Evolutionary conservation across 2,113 vertebrate species (phyloP), one percentile per base, ranked within the genome.

Genomic region (Aplodontia rufa): DNA sequence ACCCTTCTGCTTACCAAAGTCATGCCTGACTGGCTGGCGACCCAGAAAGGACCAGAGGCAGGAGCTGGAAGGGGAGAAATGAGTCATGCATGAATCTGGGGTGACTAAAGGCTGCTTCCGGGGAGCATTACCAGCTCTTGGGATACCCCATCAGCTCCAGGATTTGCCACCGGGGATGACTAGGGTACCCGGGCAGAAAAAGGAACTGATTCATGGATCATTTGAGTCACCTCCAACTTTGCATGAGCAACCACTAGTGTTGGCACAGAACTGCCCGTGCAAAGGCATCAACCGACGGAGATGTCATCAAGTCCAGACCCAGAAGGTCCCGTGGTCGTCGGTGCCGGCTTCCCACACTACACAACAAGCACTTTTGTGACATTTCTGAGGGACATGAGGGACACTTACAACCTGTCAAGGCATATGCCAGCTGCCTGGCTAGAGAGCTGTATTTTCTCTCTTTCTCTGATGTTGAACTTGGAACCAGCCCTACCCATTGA

Each of bases 191-290:
- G 1, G 55, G 82, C 1, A 8, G 28, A 45, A 81, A 53, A 40
- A 58, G 6, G 1, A 53, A 12, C 19, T 17, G 7, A 0, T n/a
- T 68, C 6, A 8, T 7, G 0, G n/a, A 6, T 35, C 24, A 19
- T 17, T 30, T 22, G 81, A 2, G 17, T 19, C 20, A 58, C 26
- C 51, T 53, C 72, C 24, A 3, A 22, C 53, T 92, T 76, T 49
- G 78, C 66, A 37, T 7, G 26, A 6, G 35, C 5, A 8, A 71
- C 40, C 20, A 32, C 47, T 32, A 30, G 6, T 4, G 28, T 32
- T 47, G 10, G 6, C 37, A 13, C 69, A 64, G 53, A 32, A 49
- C 64, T 10, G 14, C 64, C 60, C 4, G 0, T 1, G 20, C 8
- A 35, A 42, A 62, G 53, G 19, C 35, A 22, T 12, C 30, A 6